Evolutionary conservation across 92 coral and sea anemone genomes (phyloP).

Genomic region (Muricea muricata): DNA sequence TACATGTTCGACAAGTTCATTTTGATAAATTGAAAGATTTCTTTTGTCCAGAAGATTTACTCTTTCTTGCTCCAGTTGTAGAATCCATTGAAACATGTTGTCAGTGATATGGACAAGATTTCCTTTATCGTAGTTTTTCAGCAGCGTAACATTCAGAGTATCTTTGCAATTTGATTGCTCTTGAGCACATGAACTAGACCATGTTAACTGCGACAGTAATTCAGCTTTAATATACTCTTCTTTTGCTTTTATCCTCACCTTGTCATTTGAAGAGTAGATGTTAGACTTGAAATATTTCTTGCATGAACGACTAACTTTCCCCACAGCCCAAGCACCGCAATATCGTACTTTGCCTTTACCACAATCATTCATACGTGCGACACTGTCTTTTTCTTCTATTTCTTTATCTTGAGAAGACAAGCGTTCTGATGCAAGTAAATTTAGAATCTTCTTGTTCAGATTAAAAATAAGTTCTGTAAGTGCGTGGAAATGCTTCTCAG

Average conservation of each 20-base stretch:
- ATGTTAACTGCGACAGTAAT: conserved; percentile 19
- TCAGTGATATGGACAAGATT: conserved; percentile 43
- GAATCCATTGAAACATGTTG: conserved; percentile 38
- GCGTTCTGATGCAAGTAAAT: neutral
- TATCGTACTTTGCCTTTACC: neutral
- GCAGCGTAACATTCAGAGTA: conserved; percentile 22
- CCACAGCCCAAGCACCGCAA: no score
- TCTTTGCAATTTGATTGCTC: conserved; percentile 29
- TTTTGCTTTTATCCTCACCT: conserved; percentile 28
- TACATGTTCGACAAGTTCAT: conserved; percentile 23
- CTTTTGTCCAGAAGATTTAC: conserved; percentile 31
- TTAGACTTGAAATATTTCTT: conserved; percentile 32
- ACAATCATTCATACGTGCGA: neutral
- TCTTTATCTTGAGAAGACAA: neutral
- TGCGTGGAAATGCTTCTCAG: neutral
- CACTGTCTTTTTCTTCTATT: neutral
- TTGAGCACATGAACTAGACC: conserved; percentile 25
- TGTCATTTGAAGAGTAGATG: neutral
- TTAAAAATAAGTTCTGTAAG: neutral
- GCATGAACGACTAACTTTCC: no score
- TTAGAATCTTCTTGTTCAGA: neutral
- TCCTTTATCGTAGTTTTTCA: conserved; percentile 50
- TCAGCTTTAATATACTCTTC: conserved; percentile 32
- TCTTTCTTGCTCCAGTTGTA: conserved; percentile 31
- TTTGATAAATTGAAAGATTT: neutral